These are phyloP conservation scores for Passer domesticus DNA, from an alignment of 2,113 vertebrate species.

Conservation along the genomic window DNA sequence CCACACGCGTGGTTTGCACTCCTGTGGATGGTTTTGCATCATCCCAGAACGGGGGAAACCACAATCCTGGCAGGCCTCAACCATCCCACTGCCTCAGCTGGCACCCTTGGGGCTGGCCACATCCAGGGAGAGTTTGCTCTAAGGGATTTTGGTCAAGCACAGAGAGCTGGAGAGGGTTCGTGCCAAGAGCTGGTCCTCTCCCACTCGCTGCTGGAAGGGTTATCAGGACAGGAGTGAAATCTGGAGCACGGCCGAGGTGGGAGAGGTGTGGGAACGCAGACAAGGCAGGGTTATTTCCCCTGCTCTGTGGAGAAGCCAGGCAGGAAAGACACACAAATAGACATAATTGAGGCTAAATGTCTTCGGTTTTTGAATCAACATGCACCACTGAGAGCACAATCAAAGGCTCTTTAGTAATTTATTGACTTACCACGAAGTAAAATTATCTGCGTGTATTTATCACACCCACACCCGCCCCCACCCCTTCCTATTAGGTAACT, in stretches of 20 bases:
- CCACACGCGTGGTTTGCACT: rapidly evolving
- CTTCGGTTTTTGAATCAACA: conserved; percentile 62
- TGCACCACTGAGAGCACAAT: conserved; percentile 41
- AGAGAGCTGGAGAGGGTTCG: background rate
- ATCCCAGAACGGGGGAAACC: background rate
- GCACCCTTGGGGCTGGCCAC: rapidly evolving
- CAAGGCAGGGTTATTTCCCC: conserved; percentile 51
- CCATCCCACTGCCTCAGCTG: background rate
- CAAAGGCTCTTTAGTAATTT: conserved; percentile 63
- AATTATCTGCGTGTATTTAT: conserved; percentile 50
- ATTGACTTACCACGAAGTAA: conserved; percentile 65
- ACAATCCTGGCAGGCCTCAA: background rate
- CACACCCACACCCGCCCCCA: conserved; percentile 46
- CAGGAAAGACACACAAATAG: conserved; percentile 63
- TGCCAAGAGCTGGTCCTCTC: conserved; percentile 29
- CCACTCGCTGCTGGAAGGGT: background rate
- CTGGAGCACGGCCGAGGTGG: conserved; percentile 9
- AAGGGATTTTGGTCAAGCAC: background rate
- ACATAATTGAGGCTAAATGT: conserved; percentile 52
- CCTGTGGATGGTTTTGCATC: background rate
- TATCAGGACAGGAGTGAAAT: conserved; percentile 53
- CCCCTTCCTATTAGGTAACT: conserved; percentile 55
- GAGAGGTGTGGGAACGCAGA: conserved; percentile 54
- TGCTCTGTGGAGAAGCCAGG: background rate
- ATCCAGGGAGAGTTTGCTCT: background rate